Percentiles rank a stretch among this genome's conserved stretches.
Evolutionary conservation across 2,888 invertebrate species (phyloP).

Genomic region (Cephus spinipes): DNA sequence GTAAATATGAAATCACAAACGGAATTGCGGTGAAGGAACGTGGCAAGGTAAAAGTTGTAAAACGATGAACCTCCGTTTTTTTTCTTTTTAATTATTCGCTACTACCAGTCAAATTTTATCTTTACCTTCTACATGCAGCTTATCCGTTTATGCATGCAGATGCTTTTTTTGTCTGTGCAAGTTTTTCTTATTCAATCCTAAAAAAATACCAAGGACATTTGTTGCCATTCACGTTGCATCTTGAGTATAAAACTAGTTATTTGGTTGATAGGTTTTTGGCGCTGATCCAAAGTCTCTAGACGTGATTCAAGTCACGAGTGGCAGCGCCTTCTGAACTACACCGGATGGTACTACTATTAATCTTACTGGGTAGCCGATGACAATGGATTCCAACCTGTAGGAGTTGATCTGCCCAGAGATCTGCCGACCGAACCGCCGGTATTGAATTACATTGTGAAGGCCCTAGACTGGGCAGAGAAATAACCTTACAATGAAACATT

Average conservation of each 20-base stretch:
- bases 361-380: conserved; percentile 30
- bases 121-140: background rate
- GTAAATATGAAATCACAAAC: conserved; percentile 47
- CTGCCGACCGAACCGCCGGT: conserved; percentile 30
- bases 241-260: background rate
- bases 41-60: background rate
- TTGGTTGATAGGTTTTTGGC: background rate
- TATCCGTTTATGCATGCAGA: background rate
- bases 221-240: background rate
- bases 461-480: conserved; percentile 9
- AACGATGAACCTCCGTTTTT: too few relatives aligned
- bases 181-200: background rate
- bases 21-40: conserved; percentile 28
- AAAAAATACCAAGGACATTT: background rate
- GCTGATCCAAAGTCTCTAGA: background rate
- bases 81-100: background rate
- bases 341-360: conserved; percentile 28
- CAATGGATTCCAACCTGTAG: conserved; percentile 28
- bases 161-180: background rate
- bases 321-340: conserved; percentile 30
- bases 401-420: conserved; percentile 15
- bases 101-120: background rate
- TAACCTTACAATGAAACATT: background rate
- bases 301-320: conserved; percentile 20
- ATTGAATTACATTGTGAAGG: conserved; percentile 32